phyloP scores from a whole-genome alignment of 2,888 invertebrate species.

The Stenodema calcarata region DNA sequence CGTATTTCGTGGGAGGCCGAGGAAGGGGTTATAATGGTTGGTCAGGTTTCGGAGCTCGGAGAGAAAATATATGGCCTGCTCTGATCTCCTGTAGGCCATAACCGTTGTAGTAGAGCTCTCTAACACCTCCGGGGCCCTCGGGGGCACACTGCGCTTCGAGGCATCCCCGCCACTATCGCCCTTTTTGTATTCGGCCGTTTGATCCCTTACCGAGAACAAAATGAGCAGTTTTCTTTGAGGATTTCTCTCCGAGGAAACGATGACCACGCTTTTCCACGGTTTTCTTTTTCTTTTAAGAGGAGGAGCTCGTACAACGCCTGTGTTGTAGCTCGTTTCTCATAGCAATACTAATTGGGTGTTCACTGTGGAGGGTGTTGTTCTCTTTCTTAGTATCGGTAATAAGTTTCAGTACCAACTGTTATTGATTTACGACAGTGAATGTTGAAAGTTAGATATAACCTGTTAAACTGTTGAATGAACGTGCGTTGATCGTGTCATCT shows the following conservation, averaged over 20 bases:
- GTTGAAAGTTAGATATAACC: too few species aligned
- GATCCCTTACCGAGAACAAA: background rate
- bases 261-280: too few species aligned
- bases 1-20: constrained; percentile 3
- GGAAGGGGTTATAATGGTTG: background rate
- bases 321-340: too few species aligned
- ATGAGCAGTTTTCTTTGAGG: background rate
- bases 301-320: too few species aligned
- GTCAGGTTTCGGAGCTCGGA: background rate
- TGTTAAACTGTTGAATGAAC: too few species aligned
- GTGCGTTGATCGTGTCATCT: too few species aligned
- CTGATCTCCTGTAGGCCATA: background rate
- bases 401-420: too few species aligned
- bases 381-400: too few species aligned
- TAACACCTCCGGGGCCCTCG: background rate
- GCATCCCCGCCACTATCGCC: background rate
- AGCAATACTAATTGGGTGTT: too few species aligned
- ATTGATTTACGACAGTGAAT: too few species aligned
- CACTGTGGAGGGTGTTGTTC: too few species aligned
- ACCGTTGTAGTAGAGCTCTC: background rate
- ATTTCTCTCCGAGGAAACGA: background rate
- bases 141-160: background rate
- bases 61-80: background rate
- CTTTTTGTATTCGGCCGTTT: background rate
- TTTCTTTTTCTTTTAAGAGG: too few species aligned